Conservation (phyloP, 2,888 invertebrate species). For the Mimas tiliae region DNA sequence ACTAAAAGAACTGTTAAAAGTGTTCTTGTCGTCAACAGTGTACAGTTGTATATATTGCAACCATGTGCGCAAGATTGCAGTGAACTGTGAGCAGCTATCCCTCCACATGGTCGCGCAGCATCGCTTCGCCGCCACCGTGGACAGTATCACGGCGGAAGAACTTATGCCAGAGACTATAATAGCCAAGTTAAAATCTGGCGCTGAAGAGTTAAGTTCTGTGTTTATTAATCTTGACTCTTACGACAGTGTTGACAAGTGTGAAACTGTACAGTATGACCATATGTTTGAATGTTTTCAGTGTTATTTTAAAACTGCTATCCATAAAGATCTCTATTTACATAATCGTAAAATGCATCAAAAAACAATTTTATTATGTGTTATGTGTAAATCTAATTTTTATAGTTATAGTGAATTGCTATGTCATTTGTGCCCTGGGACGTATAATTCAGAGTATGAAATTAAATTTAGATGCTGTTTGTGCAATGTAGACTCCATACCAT, state of each 20-base stretch:
- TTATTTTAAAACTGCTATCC: slow-evolving; percentile 89
- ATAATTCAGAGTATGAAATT: slow-evolving; percentile 87
- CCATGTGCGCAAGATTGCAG: slow-evolving; percentile 93
- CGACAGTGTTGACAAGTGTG: slow-evolving; percentile 85
- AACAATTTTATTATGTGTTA: slow-evolving; percentile 91
- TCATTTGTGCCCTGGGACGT: slow-evolving; percentile 93
- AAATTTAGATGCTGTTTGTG: slow-evolving; percentile 94
- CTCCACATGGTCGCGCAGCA: slow-evolving; percentile 92
- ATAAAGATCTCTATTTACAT: slow-evolving; percentile 94
- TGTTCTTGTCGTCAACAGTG: slow-evolving; percentile 89
- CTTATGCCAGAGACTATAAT: slow-evolving; percentile 89
- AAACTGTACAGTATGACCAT: slow-evolving; percentile 85
- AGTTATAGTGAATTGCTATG: slow-evolving; percentile 94
- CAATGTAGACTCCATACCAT: slow-evolving; percentile 90
- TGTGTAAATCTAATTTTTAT: slow-evolving; percentile 95
- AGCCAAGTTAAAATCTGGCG: slow-evolving; percentile 85
- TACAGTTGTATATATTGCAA: slow-evolving; percentile 92
- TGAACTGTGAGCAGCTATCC: slow-evolving; percentile 92
- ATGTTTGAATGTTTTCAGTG: slow-evolving; percentile 95
- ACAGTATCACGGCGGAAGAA: slow-evolving; percentile 91
- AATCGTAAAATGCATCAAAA: slow-evolving; percentile 95
- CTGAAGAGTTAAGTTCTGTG: slow-evolving; percentile 85
- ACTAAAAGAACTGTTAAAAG: slow-evolving; percentile 88
- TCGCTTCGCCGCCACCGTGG: slow-evolving; percentile 90
- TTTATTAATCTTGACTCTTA: slow-evolving; percentile 90